Evolutionary conservation across 2,113 vertebrate species (phyloP).

Genomic region (Leucosticte australis): DNA sequence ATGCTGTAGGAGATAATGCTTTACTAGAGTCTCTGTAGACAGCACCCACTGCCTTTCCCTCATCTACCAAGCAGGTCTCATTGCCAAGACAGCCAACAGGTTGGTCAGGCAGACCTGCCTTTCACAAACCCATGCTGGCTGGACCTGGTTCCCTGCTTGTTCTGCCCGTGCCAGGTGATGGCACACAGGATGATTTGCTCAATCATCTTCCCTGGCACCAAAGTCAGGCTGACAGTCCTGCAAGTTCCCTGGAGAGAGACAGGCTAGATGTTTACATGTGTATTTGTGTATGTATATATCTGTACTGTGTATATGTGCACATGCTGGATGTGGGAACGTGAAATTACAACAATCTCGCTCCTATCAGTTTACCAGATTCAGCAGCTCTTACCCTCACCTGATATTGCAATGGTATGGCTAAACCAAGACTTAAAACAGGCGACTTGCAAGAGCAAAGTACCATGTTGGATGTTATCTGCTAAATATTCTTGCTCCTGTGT

Average conservation of each 20-base stretch:
- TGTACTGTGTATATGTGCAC: fast-evolving
- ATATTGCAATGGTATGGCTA: background rate
- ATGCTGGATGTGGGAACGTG: background rate
- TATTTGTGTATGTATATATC: background rate
- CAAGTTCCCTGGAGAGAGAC: background rate
- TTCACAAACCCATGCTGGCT: background rate
- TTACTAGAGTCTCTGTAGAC: background rate
- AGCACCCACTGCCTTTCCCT: background rate
- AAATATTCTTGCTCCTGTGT: background rate
- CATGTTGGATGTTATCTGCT: background rate
- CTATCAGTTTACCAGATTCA: background rate
- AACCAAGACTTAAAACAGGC: background rate
- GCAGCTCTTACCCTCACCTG: background rate
- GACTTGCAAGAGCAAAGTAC: background rate
- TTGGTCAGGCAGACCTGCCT: background rate
- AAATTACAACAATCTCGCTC: background rate
- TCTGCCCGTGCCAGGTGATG: background rate
- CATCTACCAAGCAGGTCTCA: background rate
- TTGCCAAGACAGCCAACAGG: background rate
- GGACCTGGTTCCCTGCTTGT: background rate
- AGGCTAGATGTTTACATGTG: background rate
- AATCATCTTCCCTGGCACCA: background rate
- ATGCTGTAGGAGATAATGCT: background rate
- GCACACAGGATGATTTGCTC: background rate
- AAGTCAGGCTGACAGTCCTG: background rate